Base-by-base conservation (phyloP, 2,888 invertebrate species). In the Anorthoa munda region DNA sequence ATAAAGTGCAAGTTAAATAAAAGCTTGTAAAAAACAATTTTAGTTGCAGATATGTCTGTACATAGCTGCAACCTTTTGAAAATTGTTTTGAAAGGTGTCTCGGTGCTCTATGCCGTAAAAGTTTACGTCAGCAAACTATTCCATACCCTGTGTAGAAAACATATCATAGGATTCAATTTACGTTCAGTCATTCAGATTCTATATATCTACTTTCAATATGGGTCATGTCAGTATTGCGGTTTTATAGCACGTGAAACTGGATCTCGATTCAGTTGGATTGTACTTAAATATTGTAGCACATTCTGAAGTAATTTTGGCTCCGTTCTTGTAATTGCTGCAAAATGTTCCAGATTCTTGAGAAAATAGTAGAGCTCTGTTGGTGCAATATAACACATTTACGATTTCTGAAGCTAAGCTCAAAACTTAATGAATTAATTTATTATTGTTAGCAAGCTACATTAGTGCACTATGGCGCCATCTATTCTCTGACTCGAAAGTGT, bases 401-500 rank as follows among this genome's bases (percentile, higher is more conserved):
- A 64, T 51, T 50, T 66, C 50, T 21, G 17, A 83, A 75, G 67
- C 79, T 69, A 15, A 39, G 45, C 45, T 64, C 58, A 68, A 75
- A 83, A 71, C 56, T 77, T 73, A 71, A 77, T 75, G 60, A 75
- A 80, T 80, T 66, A 72, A 73, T 75, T 77, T 84, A 73, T 73
- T 64, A 53, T 77, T 66, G 75, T 69, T 60, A 68, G 65, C 69
- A 60, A 83, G 70, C 60, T 61, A 68, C 48, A 51, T 23, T 45
- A 2, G 59, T 59, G 65, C 68, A 70, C 48, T 21, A 70, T 76
- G 72, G 81, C 78, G 75, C 84, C 78, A 76, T 72, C 75, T 84
- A 81, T 84, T 76, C 59, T 65, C 67, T 65, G 70, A 72, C 81
- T 83, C 58, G 56, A 74, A 83, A 78, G 67, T 81, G 82, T 81